Base-by-base conservation (phyloP, 2,888 invertebrate genomes). In the Drosophila mulleri region DNA sequence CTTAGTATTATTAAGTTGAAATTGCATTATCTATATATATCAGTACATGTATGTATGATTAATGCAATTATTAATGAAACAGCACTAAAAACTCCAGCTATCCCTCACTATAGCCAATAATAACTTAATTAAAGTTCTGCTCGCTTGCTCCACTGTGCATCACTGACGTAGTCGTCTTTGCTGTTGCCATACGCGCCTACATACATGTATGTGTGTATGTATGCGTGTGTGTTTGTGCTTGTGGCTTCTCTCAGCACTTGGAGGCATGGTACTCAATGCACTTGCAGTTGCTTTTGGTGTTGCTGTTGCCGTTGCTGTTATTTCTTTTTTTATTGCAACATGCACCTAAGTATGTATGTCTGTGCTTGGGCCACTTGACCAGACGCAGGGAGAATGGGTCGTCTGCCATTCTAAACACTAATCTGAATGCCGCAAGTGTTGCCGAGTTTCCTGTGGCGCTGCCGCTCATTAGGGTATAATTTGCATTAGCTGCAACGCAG, bases 351-450 rank as follows among this genome's bases (percentile, higher is more conserved):
- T 67, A 62, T 59, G 45, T 39, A 52, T 57, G 44, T 71, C 65
- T 64, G 67, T 64, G 67, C 58, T 57, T 79, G 79, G 76, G 81
- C 83, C 88, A 86, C 90, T 86, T 79, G 77, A 85, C 73, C 82
- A 80, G 72, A 52, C 65, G 57, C 65, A 50, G 57, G 29, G 69
- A 42, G 59, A 45, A 56, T 35, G 35, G 23, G 62, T n/a, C 41
- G 71, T 67, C 80, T 67, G 71, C 65, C 47, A 60, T 60, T 59
- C 64, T 50, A 60, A 65, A 67, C 78, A 72, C 84, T 83, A 81
- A 89, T 87, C 82, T 79, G 72, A 86, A 89, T 84, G 89, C 82
- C 82, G 85, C 80, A 82, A 89, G 85, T 88, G 85, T 84, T 87
- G 85, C 75, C 69, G 72, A 71, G 80, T 72, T 89, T 89, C 84